A percentile compares a stretch with the other conserved stretches of the same genome.
Evolutionary conservation across 2,113 vertebrate genomes (phyloP).

Genomic region (Galemys pyrenaicus): DNA sequence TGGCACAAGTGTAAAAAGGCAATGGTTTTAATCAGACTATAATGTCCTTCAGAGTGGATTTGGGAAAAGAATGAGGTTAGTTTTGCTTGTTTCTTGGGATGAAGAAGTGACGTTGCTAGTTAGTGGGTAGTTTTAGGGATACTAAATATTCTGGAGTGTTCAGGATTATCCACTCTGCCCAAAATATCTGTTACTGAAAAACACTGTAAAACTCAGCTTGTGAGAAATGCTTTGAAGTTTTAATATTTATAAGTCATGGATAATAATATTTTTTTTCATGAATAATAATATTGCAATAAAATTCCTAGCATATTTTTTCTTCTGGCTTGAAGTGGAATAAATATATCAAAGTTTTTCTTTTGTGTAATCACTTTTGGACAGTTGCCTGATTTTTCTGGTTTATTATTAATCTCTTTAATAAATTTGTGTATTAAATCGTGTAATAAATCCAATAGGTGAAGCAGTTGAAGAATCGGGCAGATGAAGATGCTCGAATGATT

Average conservation of each 20-base stretch:
- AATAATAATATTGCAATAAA: neutral
- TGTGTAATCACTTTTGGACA: neutral
- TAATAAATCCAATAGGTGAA: slow-evolving; percentile 90
- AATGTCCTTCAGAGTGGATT: neutral
- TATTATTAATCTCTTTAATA: neutral
- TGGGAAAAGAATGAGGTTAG: neutral
- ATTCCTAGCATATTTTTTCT: slow-evolving; percentile 41
- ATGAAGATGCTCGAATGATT: slow-evolving; percentile 96
- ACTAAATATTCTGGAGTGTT: neutral
- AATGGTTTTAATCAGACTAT: neutral
- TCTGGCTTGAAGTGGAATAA: neutral
- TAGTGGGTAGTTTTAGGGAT: neutral
- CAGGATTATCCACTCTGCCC: neutral
- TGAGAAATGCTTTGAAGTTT: neutral
- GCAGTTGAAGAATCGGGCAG: slow-evolving; percentile 96
- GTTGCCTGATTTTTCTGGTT: slow-evolving; percentile 1
- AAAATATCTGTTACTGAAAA: slow-evolving; percentile 2
- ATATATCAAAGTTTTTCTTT: slow-evolving; percentile 3
- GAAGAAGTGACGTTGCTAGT: neutral
- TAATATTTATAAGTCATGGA: slow-evolving; percentile 30
- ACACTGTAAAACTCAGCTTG: neutral
- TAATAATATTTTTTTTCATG: neutral
- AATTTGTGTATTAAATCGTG: neutral
- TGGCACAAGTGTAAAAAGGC: neutral
- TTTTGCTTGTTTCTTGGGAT: neutral